Evolutionary conservation across 2,888 invertebrate species (phyloP), one percentile per base, ranked within the genome.

Genomic region (Eilema sororculum): DNA sequence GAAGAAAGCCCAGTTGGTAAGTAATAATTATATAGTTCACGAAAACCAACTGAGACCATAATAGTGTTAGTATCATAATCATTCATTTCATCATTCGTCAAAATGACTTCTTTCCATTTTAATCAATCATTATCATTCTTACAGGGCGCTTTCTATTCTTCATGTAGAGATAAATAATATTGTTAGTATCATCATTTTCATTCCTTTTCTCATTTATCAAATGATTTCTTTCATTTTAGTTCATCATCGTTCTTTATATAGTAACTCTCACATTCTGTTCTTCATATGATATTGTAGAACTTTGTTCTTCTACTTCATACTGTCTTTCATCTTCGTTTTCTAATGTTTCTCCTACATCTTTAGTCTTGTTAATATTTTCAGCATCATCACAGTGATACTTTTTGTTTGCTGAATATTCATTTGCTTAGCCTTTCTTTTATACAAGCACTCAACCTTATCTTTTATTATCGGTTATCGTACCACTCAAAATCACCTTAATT

Each of bases 1-100:
- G 98, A 98, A 95, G 98, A 98, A 95, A 98, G 97, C 96, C 98
- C 98, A 95, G 97, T 97, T 93, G 98, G 98, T 98, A 91, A 97
- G 98, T 97, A 67, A 68, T 30, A 68, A 20, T n/a, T n/a, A n/a
- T 16, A 62, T 62, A 62, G 62, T 25, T 24, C 25, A 16, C 24
- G 33, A 62, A 62, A 41, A 20, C 62, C 62, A 62, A 41, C 41
- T 41, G 41, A 62, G 37, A 62, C 8, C 22, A 62, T 61, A 37
- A 8, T 33, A 41, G 16, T 37, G 3, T 37, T 16, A 37, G 8
- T 61, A 22, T 22, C 12, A 37, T 16, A 4, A 24, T 62, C 62
- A 62, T 62, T 37, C 20, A 37, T 24, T 25, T 24, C 25, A 16
- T 58, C 58, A 58, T 16, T 13, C 12, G 25, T 58, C 24, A 25